Conservation (phyloP, 2,888 invertebrate genomes). For the Eucera pruinosa region DNA sequence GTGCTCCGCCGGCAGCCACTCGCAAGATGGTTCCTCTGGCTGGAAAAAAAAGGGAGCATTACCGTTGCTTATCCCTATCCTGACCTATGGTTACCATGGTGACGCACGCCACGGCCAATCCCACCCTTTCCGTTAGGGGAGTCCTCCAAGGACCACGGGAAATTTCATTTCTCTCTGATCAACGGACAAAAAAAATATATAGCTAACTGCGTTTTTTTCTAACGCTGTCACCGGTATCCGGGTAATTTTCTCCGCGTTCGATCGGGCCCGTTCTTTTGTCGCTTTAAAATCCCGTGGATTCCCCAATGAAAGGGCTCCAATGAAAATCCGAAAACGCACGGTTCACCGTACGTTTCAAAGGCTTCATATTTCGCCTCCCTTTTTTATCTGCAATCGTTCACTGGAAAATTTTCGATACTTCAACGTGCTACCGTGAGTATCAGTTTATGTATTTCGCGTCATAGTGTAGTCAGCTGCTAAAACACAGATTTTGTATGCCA, state of each 20-base stretch:
- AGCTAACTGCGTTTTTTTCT: slow-evolving; percentile 42
- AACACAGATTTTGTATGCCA: neutral
- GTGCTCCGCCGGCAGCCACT: slow-evolving; percentile 44
- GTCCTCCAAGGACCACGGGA: slow-evolving; percentile 60
- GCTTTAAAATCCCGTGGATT: slow-evolving; percentile 24
- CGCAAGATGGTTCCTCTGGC: slow-evolving; percentile 76
- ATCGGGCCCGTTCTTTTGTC: slow-evolving; percentile 28
- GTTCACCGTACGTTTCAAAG: slow-evolving; percentile 1
- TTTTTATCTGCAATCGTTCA: neutral
- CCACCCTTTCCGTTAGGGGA: slow-evolving; percentile 72
- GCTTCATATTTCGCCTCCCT: slow-evolving; percentile 15
- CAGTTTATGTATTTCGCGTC: neutral
- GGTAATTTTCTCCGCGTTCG: slow-evolving; percentile 26
- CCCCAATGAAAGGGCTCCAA: slow-evolving; percentile 15
- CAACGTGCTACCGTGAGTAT: neutral
- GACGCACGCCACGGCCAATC: slow-evolving; percentile 72
- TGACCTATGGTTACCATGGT: slow-evolving; percentile 77
- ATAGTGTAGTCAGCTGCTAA: slow-evolving; percentile 1
- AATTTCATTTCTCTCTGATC: slow-evolving; percentile 66
- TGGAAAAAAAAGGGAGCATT: slow-evolving; percentile 72
- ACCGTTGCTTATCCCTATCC: slow-evolving; percentile 73
- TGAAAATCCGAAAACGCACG: slow-evolving; percentile 6
- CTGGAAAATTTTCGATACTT: neutral
- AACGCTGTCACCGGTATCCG: slow-evolving; percentile 32
- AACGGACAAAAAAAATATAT: slow-evolving; percentile 53